Evolutionary conservation across 2,888 invertebrate genomes (phyloP).

Genomic region (Hyles lineata): DNA sequence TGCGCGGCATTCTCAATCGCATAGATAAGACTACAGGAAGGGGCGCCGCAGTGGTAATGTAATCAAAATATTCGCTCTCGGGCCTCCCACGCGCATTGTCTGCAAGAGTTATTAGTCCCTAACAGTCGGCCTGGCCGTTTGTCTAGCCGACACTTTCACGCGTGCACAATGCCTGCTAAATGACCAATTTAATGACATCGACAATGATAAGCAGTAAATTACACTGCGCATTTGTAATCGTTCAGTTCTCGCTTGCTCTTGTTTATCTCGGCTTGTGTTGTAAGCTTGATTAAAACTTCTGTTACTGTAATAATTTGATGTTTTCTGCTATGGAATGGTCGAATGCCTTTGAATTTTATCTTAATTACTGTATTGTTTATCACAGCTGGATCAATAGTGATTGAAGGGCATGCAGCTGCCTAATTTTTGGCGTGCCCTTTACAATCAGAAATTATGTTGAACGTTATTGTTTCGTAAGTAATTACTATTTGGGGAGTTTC

Average conservation of each 20-base stretch:
- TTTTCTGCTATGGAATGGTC: not conserved
- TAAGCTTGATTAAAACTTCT: not conserved
- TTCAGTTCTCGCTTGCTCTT: not conserved
- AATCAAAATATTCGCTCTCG: conserved; percentile 31
- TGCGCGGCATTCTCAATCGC: conserved; percentile 13
- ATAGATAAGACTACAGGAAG: conserved; percentile 19
- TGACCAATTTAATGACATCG: conserved; percentile 57
- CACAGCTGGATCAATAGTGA: not conserved
- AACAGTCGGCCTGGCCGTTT: conserved; percentile 56
- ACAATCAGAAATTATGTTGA: not conserved
- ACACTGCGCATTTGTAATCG: conserved; percentile 13
- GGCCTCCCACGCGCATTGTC: conserved; percentile 67
- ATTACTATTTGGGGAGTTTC: not conserved
- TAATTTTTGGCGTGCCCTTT: not conserved
- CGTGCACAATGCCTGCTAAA: conserved; percentile 56
- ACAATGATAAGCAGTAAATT: conserved; percentile 46
- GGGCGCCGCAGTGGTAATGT: not conserved
- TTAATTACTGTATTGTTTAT: not conserved
- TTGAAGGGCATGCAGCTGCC: not conserved
- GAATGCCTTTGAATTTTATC: not conserved
- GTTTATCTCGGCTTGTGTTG: not conserved
- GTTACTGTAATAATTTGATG: not conserved
- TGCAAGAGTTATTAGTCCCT: conserved; percentile 60
- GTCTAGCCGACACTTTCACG: conserved; percentile 67
- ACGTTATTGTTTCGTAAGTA: not conserved